Conservation (phyloP, 2,888 invertebrate species). For the Aphidius colemani region DNA sequence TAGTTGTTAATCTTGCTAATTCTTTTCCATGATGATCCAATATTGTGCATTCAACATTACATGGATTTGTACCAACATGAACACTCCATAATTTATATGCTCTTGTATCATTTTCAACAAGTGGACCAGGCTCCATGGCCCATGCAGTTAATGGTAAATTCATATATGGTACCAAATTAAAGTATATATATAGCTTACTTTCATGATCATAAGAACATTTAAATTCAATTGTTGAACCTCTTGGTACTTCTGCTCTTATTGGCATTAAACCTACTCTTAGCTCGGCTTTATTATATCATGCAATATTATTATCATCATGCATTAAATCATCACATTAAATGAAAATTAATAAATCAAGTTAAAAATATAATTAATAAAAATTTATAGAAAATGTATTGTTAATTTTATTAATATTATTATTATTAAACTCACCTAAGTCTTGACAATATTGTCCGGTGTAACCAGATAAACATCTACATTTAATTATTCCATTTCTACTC, state of each 20-base stretch:
- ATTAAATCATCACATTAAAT: conserved; percentile 4
- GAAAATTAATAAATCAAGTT: conserved; percentile 11
- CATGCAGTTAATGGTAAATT: conserved; percentile 41
- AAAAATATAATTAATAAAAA: not conserved
- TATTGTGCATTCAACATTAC: conserved; percentile 48
- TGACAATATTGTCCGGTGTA: conserved; percentile 74
- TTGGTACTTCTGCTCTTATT: conserved; percentile 55
- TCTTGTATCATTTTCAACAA: conserved; percentile 37
- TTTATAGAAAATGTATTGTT: not conserved
- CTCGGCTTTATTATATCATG: conserved; percentile 47
- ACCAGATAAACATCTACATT: conserved; percentile 74
- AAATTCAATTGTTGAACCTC: conserved; percentile 59
- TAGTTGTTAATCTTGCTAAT: conserved; percentile 46
- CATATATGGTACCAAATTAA: conserved; percentile 48
- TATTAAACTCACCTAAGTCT: conserved; percentile 61
- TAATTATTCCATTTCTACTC: conserved; percentile 62
- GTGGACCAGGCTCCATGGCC: conserved; percentile 31
- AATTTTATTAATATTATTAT: conserved; percentile 12
- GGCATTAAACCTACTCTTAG: conserved; percentile 63
- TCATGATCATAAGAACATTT: conserved; percentile 62
- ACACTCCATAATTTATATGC: conserved; percentile 49
- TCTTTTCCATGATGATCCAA: conserved; percentile 42
- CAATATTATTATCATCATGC: conserved; percentile 26
- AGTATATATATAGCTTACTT: conserved; percentile 56
- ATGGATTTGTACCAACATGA: conserved; percentile 48